Evolutionary conservation across 92 coral and sea anemone genomes (phyloP).

Genomic region (Siderastrea siderea): DNA sequence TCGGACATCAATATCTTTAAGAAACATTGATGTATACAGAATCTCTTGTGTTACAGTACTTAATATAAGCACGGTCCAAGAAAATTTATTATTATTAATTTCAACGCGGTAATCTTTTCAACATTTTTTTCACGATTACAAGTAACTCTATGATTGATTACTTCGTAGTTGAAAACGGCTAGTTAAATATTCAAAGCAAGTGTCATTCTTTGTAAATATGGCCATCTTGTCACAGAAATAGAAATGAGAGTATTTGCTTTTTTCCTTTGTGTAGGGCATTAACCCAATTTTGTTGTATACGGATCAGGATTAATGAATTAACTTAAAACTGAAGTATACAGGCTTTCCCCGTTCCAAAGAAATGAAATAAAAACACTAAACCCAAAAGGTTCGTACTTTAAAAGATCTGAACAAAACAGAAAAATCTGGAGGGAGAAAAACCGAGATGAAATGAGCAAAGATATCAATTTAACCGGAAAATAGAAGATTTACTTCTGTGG

Average conservation of each 20-base stretch:
- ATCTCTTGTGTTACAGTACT: neutral
- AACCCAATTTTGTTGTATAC: neutral
- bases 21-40: neutral
- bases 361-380: no score
- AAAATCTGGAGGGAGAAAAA: no score
- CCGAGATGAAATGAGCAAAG: no score
- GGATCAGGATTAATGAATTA: neutral
- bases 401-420: no score
- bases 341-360: no score
- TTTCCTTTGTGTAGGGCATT: neutral
- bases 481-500: no score
- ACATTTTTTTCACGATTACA: neutral
- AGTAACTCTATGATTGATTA: neutral
- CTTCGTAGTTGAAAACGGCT: neutral
- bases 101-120: neutral
- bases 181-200: neutral
- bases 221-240: neutral
- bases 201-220: constrained; percentile 2
- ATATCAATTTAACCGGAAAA: no score
- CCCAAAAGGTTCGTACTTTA: no score
- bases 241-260: neutral
- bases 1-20: neutral
- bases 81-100: neutral
- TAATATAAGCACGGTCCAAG: neutral
- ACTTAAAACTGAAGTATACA: no score